Evolutionary conservation across 2,888 invertebrate species (phyloP), one percentile per base, ranked within the genome.

Genomic region (Octodonta nipae): DNA sequence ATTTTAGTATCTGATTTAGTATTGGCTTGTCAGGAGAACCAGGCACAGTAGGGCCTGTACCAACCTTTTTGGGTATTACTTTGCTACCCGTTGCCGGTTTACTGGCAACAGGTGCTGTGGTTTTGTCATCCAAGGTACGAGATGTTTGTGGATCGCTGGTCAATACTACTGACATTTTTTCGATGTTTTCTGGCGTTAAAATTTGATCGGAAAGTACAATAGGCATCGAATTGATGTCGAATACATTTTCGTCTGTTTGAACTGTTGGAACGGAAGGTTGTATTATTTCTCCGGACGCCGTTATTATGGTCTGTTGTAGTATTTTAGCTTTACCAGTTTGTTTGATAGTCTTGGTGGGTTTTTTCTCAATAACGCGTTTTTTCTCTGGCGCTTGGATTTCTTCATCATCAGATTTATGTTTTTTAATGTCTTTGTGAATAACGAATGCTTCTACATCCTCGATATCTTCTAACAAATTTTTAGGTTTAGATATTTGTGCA

Each of bases 191-290:
- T 1, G 77, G 70, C 1, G 75, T 75, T 35, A 78, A 56, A 24
- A 75, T 68, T 45, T 79, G 78, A 44, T 80, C 80, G 16, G 76
- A 75, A 25, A 81, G 55, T 3, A 81, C 77, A 39, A 81, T 76
- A 2, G 81, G 81, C 77, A 81, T 79, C 2, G 78, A 78, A 55
- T 77, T 75, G 17, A 81, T 81, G 52, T 82, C 81, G 42, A 80
- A 73, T 40, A 72, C 59, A 34, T 63, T 52, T 39, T 70, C 70
- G 30, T 52, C 48, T 5, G 20, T 8, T 3, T 28, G 28, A 15
- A n/a, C n/a, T 15, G 10, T 15, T 8, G 15, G 4, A 4, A 10
- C 3, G 7, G 14, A 7, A 3, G 55, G 49, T 39, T 58, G 56
- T 12, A 60, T 46, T 11, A 58, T 50, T 37, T 60, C 56, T 8